These are phyloP conservation scores for Meandrusa payeni DNA, from an alignment of 2,888 invertebrate genomes.

Conservation along the genomic window DNA sequence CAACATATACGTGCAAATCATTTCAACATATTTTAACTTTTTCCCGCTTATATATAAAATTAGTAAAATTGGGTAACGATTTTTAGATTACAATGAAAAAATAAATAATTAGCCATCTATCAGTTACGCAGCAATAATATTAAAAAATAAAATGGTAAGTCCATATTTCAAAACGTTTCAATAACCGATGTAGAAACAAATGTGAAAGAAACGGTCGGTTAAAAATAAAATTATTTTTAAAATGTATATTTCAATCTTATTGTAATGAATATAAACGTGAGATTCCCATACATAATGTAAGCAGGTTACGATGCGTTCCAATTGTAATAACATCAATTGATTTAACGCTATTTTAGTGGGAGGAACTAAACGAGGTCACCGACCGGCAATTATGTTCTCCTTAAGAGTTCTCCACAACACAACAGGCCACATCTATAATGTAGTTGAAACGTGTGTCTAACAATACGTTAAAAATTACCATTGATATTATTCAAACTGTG, in stretches of 20 bases:
- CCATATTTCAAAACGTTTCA: conserved; percentile 7
- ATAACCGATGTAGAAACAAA: conserved; percentile 6
- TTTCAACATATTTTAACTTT: not conserved
- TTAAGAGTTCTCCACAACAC: conserved; percentile 56
- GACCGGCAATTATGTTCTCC: conserved; percentile 77
- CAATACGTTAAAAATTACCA: conserved; percentile 25
- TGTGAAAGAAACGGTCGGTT: conserved; percentile 16
- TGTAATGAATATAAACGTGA: conserved; percentile 29
- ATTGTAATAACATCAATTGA: conserved; percentile 80
- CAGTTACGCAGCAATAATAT: too few relatives aligned
- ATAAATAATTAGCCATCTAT: too few relatives aligned
- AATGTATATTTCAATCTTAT: conserved; percentile 36
- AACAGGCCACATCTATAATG: conserved; percentile 34
- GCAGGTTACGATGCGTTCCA: conserved; percentile 66
- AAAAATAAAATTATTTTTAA: conserved; percentile 27
- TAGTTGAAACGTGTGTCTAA: conserved; percentile 32
- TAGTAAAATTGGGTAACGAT: too few relatives aligned
- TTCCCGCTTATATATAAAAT: too few relatives aligned
- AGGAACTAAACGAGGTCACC: conserved; percentile 73
- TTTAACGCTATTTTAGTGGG: conserved; percentile 78
- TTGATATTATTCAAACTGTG: conserved; percentile 23
- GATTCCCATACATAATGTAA: conserved; percentile 51
- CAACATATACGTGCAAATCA: too few relatives aligned
- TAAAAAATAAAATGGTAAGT: too few relatives aligned
- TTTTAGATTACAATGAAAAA: too few relatives aligned